Conservation (phyloP, 2,113 vertebrate species). For the Plecotus auritus region DNA sequence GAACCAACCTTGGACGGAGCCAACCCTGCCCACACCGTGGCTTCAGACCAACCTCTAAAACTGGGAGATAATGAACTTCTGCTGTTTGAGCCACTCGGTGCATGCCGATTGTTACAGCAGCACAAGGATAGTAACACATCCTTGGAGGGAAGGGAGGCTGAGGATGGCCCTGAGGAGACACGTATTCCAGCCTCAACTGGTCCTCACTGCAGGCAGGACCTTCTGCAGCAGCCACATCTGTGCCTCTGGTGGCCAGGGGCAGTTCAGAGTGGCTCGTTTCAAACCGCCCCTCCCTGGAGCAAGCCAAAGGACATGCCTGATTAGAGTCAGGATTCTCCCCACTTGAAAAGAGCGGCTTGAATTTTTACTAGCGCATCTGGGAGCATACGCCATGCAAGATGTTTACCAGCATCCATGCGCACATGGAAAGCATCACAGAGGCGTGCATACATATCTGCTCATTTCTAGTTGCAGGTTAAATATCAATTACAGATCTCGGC, state of each 20-base stretch:
- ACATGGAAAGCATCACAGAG: background rate
- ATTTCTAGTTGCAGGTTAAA: background rate
- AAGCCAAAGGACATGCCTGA: background rate
- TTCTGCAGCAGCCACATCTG: background rate
- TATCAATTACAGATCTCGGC: background rate
- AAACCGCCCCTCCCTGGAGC: background rate
- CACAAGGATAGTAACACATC: background rate
- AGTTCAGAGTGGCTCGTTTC: background rate
- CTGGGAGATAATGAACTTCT: background rate
- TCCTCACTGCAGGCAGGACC: accelerated
- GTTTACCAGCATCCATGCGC: background rate
- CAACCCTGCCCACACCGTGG: background rate
- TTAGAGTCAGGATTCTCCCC: background rate
- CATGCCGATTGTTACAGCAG: background rate
- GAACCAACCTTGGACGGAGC: background rate
- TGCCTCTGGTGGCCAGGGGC: background rate
- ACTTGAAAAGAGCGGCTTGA: background rate
- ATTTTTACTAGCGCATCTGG: background rate
- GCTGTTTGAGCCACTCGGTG: background rate
- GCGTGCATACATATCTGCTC: background rate
- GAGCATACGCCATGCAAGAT: background rate
- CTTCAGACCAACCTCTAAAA: background rate
- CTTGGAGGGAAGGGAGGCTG: background rate
- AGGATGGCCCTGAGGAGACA: background rate
- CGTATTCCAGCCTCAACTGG: background rate